A percentile compares a stretch with the other conserved stretches of the same genome.
Conservation (phyloP, 2,888 invertebrate species). For the Melangyna quadrimaculata region DNA sequence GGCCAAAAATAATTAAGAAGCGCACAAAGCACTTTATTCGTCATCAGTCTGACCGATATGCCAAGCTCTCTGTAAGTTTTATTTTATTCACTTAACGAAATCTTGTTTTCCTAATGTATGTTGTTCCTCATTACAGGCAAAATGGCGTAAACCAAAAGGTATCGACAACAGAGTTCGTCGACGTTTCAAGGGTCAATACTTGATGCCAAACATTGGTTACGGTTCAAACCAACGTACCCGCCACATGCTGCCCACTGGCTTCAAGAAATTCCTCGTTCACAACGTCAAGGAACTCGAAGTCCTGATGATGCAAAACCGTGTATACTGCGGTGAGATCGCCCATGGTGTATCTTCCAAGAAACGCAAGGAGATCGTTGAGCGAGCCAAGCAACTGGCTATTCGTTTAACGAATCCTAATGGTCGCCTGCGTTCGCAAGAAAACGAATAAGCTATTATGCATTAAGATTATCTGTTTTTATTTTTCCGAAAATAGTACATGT, state of each 20-base stretch:
- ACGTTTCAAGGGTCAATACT: slow-evolving; percentile 98
- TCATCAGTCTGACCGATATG: slow-evolving; percentile 99
- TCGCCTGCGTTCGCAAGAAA: slow-evolving; percentile 98
- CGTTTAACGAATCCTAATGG: slow-evolving; percentile 98
- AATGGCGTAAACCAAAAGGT: slow-evolving; percentile 99
- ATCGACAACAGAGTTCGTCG: slow-evolving; percentile 99
- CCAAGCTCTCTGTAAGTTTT: slow-evolving; percentile 91
- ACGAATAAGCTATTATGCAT: slow-evolving; percentile 91
- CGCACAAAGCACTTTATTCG: slow-evolving; percentile 98
- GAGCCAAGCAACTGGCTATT: slow-evolving; percentile 97
- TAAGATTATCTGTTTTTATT: slow-evolving; percentile 74
- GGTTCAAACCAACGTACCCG: slow-evolving; percentile 96
- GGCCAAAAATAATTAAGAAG: slow-evolving; percentile 97
- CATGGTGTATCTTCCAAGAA: slow-evolving; percentile 99
- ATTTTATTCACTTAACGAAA: neutral
- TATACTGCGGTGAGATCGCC: slow-evolving; percentile 98
- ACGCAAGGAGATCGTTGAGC: slow-evolving; percentile 96
- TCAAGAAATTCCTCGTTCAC: slow-evolving; percentile 96
- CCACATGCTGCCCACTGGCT: slow-evolving; percentile 98
- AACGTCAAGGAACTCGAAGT: slow-evolving; percentile 97
- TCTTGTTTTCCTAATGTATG: slow-evolving; percentile 44
- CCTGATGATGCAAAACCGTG: slow-evolving; percentile 99
- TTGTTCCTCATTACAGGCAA: slow-evolving; percentile 84
- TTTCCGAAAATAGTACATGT: slow-evolving; percentile 44
- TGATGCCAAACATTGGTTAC: slow-evolving; percentile 99